Evolutionary conservation across 2,113 vertebrate species (phyloP).

Genomic region (Malurus melanocephalus): DNA sequence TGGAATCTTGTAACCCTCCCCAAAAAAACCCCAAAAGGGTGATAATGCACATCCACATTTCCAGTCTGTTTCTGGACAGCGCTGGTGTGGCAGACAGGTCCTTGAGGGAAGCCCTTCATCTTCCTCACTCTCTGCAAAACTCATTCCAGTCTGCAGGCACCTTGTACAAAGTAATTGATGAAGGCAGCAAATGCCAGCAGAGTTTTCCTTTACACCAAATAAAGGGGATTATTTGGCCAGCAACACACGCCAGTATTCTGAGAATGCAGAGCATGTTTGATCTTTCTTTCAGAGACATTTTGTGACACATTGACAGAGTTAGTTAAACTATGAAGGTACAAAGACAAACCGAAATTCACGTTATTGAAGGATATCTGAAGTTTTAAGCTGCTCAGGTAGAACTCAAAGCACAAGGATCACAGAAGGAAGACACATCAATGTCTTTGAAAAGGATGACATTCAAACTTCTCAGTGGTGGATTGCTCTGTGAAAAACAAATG

Average conservation of each 20-base stretch:
- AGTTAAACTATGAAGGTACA: background rate
- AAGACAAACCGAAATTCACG: background rate
- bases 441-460: background rate
- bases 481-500: background rate
- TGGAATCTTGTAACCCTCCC: background rate
- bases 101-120: background rate
- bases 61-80: background rate
- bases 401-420: background rate
- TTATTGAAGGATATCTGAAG: background rate
- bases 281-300: background rate
- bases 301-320: background rate
- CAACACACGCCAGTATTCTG: background rate
- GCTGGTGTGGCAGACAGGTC: background rate
- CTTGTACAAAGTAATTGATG: background rate
- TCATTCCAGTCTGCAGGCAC: background rate
- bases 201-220: background rate
- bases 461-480: background rate
- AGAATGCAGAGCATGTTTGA: background rate
- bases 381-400: background rate
- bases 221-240: background rate
- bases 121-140: background rate
- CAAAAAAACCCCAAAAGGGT: accelerated
- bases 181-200: background rate
- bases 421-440: background rate
- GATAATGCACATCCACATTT: too few relatives aligned